A percentile compares a stretch with the other conserved stretches of the same genome.
phyloP scores from a whole-genome alignment of 2,113 vertebrate genomes.

The Cephalopterus ornatus region DNA sequence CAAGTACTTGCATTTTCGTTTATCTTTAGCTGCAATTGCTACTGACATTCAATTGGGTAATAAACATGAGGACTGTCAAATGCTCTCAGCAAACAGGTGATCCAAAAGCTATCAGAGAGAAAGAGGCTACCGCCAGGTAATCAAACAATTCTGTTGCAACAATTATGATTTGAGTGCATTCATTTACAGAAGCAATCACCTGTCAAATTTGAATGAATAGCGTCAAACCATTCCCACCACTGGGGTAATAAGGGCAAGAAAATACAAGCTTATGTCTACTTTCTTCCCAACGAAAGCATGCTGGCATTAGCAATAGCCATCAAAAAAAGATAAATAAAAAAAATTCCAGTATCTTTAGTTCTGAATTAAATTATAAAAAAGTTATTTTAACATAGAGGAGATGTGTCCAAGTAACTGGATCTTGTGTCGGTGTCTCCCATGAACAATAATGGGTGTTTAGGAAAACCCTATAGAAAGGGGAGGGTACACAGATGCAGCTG shows the following conservation, averaged over 20 bases:
- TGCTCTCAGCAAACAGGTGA: conserved; percentile 79
- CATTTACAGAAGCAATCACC: conserved; percentile 74
- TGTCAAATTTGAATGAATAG: conserved; percentile 68
- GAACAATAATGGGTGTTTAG: not conserved
- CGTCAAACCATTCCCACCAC: conserved; percentile 54
- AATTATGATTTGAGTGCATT: conserved; percentile 75
- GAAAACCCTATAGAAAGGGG: not conserved
- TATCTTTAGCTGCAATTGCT: conserved; percentile 82
- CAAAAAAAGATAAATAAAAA: not conserved
- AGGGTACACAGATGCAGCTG: not conserved
- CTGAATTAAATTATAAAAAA: not conserved
- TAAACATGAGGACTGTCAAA: conserved; percentile 84
- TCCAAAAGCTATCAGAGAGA: conserved; percentile 77
- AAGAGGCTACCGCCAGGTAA: conserved; percentile 78
- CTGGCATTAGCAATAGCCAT: not conserved
- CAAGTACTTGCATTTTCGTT: conserved; percentile 83
- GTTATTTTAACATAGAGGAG: not conserved
- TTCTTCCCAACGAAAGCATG: conserved; percentile 1
- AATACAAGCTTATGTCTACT: not conserved
- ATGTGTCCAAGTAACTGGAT: not conserved
- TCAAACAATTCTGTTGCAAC: conserved; percentile 79
- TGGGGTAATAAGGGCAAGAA: conserved; percentile 30
- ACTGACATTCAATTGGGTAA: conserved; percentile 78
- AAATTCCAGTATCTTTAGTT: not conserved
- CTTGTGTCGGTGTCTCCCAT: not conserved